Conservation (phyloP, 2,888 invertebrate species). For the Drosophila pseudotakahashii region DNA sequence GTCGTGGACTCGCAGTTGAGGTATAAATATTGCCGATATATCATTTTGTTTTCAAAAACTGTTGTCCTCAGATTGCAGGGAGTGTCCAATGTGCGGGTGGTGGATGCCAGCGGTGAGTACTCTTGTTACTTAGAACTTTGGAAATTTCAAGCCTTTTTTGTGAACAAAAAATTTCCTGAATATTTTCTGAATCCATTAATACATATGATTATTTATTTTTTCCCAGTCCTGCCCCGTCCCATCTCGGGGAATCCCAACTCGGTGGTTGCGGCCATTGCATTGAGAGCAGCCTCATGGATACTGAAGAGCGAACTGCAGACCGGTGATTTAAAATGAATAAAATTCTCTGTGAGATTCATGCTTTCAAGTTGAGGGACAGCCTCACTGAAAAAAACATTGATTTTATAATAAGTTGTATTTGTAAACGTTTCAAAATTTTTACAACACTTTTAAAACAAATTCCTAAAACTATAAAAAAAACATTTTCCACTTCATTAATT, state of each 20-base stretch:
- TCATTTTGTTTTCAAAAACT: background rate
- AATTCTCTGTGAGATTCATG: constrained; percentile 20
- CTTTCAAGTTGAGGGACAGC: constrained; percentile 11
- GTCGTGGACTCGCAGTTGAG: constrained; percentile 89
- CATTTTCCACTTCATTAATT: background rate
- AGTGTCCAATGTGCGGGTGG: constrained; percentile 88
- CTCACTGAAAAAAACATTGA: background rate
- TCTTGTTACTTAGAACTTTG: background rate
- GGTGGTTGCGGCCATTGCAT: constrained; percentile 88
- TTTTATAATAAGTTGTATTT: background rate
- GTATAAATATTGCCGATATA: constrained; percentile 81
- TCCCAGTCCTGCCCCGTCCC: constrained; percentile 88
- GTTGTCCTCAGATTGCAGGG: constrained; percentile 86
- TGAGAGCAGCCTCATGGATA: constrained; percentile 87
- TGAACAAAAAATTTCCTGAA: background rate
- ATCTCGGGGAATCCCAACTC: constrained; percentile 91
- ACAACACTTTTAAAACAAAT: background rate
- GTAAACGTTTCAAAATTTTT: background rate
- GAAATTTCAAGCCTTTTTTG: background rate
- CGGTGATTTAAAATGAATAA: constrained; percentile 8
- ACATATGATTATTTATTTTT: background rate
- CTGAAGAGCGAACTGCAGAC: constrained; percentile 82
- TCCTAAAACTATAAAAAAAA: no score
- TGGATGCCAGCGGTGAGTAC: constrained; percentile 88
- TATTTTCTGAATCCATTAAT: background rate